These are phyloP conservation scores for Paraescarpia echinospica DNA, from an alignment of 1,140 invertebrate genomes.

Conservation along the genomic window DNA sequence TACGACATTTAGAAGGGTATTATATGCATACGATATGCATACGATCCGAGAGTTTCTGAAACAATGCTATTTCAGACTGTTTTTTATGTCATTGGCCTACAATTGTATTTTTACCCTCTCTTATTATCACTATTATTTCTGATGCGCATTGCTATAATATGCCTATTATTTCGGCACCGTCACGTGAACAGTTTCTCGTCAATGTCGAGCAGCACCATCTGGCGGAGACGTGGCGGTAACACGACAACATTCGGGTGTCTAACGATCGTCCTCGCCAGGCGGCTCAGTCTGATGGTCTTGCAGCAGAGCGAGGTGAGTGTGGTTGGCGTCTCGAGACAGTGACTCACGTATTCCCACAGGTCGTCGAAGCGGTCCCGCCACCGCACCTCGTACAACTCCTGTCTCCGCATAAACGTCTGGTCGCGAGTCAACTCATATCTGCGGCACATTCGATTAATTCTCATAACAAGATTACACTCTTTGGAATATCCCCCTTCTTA, in stretches of 20 bases:
- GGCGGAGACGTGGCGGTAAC: background rate
- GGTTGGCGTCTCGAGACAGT: background rate
- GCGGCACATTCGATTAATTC: background rate
- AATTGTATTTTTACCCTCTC: background rate
- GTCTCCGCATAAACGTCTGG: background rate
- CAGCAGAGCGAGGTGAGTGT: background rate
- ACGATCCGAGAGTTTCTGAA: too few relatives aligned
- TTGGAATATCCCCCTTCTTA: too few relatives aligned
- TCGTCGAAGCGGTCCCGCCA: background rate
- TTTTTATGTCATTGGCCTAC: background rate
- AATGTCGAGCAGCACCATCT: background rate
- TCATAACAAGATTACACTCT: background rate
- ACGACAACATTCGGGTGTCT: background rate
- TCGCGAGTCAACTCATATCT: background rate
- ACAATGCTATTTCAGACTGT: too few relatives aligned
- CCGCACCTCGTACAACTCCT: background rate
- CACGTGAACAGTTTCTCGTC: background rate
- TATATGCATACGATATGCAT: too few relatives aligned
- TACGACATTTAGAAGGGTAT: too few relatives aligned
- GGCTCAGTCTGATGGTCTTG: background rate
- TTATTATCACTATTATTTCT: background rate
- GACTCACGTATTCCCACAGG: background rate
- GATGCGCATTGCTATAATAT: background rate
- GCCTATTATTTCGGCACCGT: background rate
- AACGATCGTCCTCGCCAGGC: background rate